These are phyloP conservation scores for Heliothis peltigera DNA, from an alignment of 2,888 invertebrate species.

Conservation along the genomic window DNA sequence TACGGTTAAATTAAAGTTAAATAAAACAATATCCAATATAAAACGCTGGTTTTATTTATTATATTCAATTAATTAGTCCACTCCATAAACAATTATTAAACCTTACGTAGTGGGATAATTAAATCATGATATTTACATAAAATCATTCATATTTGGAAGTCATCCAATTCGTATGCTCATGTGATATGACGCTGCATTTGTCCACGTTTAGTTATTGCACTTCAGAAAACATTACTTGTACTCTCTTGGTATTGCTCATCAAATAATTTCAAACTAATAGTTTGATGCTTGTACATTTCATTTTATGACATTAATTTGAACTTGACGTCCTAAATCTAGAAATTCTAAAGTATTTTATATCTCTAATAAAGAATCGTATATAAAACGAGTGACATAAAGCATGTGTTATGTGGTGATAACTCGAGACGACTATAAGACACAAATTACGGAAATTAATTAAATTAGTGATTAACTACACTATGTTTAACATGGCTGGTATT, in stretches of 20 bases:
- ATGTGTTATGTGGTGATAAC: constrained; percentile 3
- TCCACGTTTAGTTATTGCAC: constrained; percentile 71
- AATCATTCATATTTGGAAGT: constrained; percentile 71
- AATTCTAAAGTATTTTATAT: constrained; percentile 62
- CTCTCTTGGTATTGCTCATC: constrained; percentile 82
- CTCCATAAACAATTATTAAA: constrained; percentile 82
- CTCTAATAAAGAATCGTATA: constrained; percentile 24
- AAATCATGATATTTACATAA: constrained; percentile 77
- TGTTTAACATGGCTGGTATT: not conserved
- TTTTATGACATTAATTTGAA: constrained; percentile 74
- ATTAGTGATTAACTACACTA: constrained; percentile 5
- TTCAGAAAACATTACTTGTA: constrained; percentile 76
- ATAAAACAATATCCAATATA: constrained; percentile 51
- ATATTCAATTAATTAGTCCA: constrained; percentile 78
- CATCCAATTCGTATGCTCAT: constrained; percentile 68
- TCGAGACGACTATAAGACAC: constrained; percentile 15
- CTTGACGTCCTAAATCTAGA: constrained; percentile 71
- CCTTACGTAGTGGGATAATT: constrained; percentile 78
- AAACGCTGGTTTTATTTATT: constrained; percentile 64
- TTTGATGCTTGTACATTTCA: constrained; percentile 74
- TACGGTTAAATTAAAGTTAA: too few species aligned
- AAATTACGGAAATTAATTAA: constrained; percentile 31
- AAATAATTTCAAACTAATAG: constrained; percentile 70
- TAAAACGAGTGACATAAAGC: constrained; percentile 30
- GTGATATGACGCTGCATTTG: constrained; percentile 76